Conservation (phyloP, 1,140 invertebrate species). For the Drosophila obscura region DNA sequence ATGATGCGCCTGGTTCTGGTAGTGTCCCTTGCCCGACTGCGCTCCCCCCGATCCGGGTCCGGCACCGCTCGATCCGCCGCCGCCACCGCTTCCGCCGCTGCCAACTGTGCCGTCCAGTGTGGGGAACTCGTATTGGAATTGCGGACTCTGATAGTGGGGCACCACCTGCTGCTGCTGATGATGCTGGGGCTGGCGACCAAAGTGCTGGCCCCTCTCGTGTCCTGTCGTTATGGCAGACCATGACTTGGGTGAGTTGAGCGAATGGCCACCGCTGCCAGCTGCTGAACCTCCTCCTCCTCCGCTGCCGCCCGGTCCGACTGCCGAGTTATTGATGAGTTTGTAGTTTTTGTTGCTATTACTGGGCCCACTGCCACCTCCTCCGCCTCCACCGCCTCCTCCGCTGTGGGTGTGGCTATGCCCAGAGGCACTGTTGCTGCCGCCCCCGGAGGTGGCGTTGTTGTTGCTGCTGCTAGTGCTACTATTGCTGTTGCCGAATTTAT, state of each 20-base stretch:
- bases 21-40: constrained; percentile 39
- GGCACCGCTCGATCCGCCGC: constrained; percentile 43
- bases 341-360: constrained; percentile 64
- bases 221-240: constrained; percentile 83
- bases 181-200: constrained; percentile 32
- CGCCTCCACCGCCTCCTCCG: constrained; percentile 1
- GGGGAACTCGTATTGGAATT: constrained; percentile 94
- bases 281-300: constrained; percentile 18
- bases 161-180: constrained; percentile 61
- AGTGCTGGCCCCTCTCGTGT: constrained; percentile 62
- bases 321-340: constrained; percentile 78
- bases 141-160: constrained; percentile 85
- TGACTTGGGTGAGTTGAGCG: constrained; percentile 76
- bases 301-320: constrained; percentile 27
- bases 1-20: constrained; percentile 59
- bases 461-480: constrained; percentile 38
- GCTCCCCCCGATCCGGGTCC: constrained; percentile 24
- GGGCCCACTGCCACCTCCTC: constrained; percentile 25
- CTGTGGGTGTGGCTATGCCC: background rate
- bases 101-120: constrained; percentile 87
- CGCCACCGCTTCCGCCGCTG: constrained; percentile 61
- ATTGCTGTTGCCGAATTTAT: constrained; percentile 37
- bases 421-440: constrained; percentile 23
- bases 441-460: constrained; percentile 34
- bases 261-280: constrained; percentile 45